Conservation (phyloP, 1,140 invertebrate species). For the Drosophila quadrilineata region DNA sequence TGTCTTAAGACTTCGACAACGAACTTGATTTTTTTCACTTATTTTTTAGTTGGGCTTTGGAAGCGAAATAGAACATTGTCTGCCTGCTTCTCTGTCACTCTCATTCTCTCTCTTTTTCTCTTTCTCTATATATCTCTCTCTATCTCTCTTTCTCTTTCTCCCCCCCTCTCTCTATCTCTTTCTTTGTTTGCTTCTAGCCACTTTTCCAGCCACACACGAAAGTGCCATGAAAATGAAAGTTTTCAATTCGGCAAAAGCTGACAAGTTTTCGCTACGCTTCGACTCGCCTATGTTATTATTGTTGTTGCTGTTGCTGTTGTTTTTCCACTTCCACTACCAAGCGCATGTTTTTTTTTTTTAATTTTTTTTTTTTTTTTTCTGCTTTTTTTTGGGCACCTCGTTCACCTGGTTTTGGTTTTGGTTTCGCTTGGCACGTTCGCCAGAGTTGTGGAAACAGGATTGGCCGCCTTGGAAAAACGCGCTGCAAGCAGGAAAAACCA, state of each 20-base stretch:
- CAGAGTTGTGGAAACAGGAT: constrained; percentile 69
- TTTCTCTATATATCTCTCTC: too few relatives aligned
- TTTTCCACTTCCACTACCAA: constrained; percentile 67
- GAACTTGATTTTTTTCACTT: too few relatives aligned
- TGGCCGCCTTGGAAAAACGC: constrained; percentile 51
- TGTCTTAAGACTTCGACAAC: constrained; percentile 78
- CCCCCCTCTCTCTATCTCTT: too few relatives aligned
- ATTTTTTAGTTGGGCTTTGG: too few relatives aligned
- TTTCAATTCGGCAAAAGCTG: constrained; percentile 47
- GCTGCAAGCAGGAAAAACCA: constrained; percentile 69
- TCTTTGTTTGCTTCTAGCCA: constrained; percentile 19
- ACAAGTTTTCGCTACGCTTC: constrained; percentile 56
- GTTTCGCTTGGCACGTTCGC: constrained; percentile 43
- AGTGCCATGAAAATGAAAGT: constrained; percentile 69
- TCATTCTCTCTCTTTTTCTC: too few relatives aligned
- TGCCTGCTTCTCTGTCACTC: neutral
- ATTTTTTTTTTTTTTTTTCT: too few relatives aligned
- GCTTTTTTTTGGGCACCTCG: constrained; percentile 51
- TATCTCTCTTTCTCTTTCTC: too few relatives aligned
- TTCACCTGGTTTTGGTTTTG: constrained; percentile 74
- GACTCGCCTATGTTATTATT: constrained; percentile 7
- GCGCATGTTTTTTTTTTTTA: constrained; percentile 62
- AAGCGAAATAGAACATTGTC: constrained; percentile 37
- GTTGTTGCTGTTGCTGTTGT: constrained; percentile 14
- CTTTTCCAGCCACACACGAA: constrained; percentile 28